Evolutionary conservation across 2,888 invertebrate genomes (phyloP), one percentile per base, ranked within the genome.

Genomic region (Gymnocheta viridis): DNA sequence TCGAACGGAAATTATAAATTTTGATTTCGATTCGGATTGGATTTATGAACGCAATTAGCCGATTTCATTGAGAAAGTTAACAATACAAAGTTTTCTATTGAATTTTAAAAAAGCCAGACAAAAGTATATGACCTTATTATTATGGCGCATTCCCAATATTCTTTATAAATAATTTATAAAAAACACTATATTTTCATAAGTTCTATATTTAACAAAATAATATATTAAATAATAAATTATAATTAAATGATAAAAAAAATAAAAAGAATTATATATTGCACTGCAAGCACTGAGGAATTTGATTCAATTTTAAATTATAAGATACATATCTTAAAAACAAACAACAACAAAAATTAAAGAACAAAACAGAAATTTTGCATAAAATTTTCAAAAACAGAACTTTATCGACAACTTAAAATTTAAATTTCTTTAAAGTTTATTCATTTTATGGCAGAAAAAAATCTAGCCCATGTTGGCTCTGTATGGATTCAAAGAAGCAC

Each of bases 271-370:
- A 69, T 74, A 87, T 85, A 86, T 85, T 89, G 91, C 92, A 92
- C 91, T 92, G 92, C 92, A 92, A 91, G 92, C 92, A 92, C 91
- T 91, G 91, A 91, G 92, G 92, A 91, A 92, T 92, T 92, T 92
- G 91, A 91, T 91, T 90, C 90, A 90, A 91, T 90, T 89, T 89
- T 90, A 90, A 89, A 86, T 84, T 82, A 81, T 82, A 76, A 81
- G 67, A 51, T 44, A 79, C 72, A 51, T 32, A 54, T 60, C 60
- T 19, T 56, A 72, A 19, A 58, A 77, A 35, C 49, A 86, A 87
- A 85, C 80, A 86, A 82, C 86, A 88, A 82, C 86, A 86, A 82
- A 86, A 86, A 81, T 77, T 86, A 86, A 10, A 32, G 4, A 74
- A 22, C 22, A 54, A 56, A 64, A 67, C 38, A 54, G 29, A 27